Percentiles rank a stretch among this genome's conserved stretches.
Evolutionary conservation across 2,888 invertebrate genomes (phyloP).

Genomic region (Creontiades dilutus): DNA sequence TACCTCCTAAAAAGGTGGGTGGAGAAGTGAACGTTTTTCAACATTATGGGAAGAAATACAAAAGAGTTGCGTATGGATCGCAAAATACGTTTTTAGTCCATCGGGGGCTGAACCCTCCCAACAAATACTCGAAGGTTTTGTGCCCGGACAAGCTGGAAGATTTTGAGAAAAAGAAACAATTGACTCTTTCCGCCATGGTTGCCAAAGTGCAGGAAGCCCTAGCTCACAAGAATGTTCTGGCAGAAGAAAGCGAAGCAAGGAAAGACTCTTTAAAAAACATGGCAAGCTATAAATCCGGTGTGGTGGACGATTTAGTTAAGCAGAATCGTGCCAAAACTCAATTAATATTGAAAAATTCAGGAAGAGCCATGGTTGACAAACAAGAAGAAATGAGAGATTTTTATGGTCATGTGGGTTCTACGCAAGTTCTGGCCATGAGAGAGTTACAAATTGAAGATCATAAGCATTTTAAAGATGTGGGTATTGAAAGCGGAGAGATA

Average conservation of each 20-base stretch:
- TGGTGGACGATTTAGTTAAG: conserved; percentile 28
- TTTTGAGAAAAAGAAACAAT: conserved; percentile 25
- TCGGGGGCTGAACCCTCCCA: conserved; percentile 48
- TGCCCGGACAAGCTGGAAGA: conserved; percentile 43
- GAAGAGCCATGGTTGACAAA: conserved; percentile 43
- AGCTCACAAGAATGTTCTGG: conserved; percentile 21
- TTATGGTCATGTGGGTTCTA: conserved; percentile 55
- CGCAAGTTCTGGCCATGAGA: conserved; percentile 62
- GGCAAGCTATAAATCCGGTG: conserved; percentile 7
- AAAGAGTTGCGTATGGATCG: conserved; percentile 54
- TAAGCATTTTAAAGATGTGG: conserved; percentile 58
- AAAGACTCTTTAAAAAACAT: conserved; percentile 52
- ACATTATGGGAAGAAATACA: conserved; percentile 42
- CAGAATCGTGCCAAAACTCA: conserved; percentile 40
- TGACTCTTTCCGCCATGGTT: background rate
- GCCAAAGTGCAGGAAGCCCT: background rate
- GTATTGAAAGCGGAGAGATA: conserved; percentile 17
- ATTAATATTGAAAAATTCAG: conserved; percentile 40
- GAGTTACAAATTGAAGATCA: conserved; percentile 60
- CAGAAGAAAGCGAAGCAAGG: conserved; percentile 59
- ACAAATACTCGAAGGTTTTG: background rate
- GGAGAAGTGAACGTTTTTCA: conserved; percentile 49
- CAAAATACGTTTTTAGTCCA: conserved; percentile 44
- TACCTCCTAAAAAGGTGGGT: background rate
- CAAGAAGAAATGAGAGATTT: conserved; percentile 67